Evolutionary conservation across 2,888 invertebrate species (phyloP).

Genomic region (Sarcophaga caerulescens): DNA sequence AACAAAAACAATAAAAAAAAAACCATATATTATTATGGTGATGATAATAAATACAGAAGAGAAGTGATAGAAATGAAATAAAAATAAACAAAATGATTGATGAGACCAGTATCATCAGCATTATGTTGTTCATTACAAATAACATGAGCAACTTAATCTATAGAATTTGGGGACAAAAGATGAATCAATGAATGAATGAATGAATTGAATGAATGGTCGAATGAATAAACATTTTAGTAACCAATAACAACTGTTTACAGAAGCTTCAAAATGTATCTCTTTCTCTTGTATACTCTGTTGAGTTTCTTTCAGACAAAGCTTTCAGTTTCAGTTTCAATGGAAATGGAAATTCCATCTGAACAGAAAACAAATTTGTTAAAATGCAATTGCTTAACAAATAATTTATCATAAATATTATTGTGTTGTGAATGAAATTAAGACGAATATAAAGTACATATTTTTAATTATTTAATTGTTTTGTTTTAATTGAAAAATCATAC

Average conservation of each 20-base stretch:
- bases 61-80: background rate
- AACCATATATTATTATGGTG: background rate
- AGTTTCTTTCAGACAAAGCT: too few species aligned
- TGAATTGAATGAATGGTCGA: background rate
- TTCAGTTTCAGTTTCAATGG: too few species aligned
- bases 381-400: background rate
- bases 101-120: conserved; percentile 54
- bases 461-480: conserved; percentile 43
- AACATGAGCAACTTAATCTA: conserved; percentile 20
- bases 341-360: background rate
- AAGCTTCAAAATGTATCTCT: too few species aligned
- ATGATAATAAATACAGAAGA: background rate
- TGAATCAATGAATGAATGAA: background rate
- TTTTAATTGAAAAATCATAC: conserved; percentile 43
- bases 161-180: background rate
- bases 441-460: background rate
- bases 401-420: background rate
- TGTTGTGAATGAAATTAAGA: too few species aligned
- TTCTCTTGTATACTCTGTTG: too few species aligned
- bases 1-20: background rate
- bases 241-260: background rate
- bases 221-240: background rate
- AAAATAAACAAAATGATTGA: conserved; percentile 47
- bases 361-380: background rate
- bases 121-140: conserved; percentile 49